These are phyloP conservation scores for Noctua janthe DNA, from an alignment of 2,888 invertebrate genomes.

Conservation along the genomic window DNA sequence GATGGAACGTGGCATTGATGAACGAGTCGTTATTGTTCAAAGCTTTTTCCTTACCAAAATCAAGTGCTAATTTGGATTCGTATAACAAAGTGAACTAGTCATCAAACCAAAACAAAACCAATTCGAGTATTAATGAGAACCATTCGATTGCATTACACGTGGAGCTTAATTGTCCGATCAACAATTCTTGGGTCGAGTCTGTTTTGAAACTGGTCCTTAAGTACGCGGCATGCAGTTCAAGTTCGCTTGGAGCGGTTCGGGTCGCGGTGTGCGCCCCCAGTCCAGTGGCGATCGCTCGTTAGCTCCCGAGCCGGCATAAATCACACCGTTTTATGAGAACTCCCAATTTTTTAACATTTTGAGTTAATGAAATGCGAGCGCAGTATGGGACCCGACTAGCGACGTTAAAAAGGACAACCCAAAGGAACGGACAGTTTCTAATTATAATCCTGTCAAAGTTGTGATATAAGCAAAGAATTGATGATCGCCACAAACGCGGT, in stretches of 20 bases:
- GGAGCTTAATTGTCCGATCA: slow-evolving; percentile 73
- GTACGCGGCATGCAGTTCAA: slow-evolving; percentile 44
- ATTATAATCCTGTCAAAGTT: slow-evolving; percentile 90
- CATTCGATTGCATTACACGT: slow-evolving; percentile 69
- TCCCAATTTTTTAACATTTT: slow-evolving; percentile 86
- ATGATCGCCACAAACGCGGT: slow-evolving; percentile 86
- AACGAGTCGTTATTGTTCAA: slow-evolving; percentile 40
- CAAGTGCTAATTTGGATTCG: slow-evolving; percentile 54
- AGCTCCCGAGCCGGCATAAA: slow-evolving; percentile 89
- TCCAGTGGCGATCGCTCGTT: slow-evolving; percentile 86
- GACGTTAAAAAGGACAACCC: slow-evolving; percentile 90
- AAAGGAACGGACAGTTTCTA: slow-evolving; percentile 89
- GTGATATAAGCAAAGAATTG: slow-evolving; percentile 88
- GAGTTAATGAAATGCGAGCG: slow-evolving; percentile 89
- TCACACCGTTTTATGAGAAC: slow-evolving; percentile 89
- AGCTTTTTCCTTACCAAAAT: slow-evolving; percentile 46
- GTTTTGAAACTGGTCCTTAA: slow-evolving; percentile 46
- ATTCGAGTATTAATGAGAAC: slow-evolving; percentile 62
- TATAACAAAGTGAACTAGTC: slow-evolving; percentile 55
- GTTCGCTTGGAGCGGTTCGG: slow-evolving; percentile 22
- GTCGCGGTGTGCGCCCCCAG: slow-evolving; percentile 67
- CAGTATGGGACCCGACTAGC: slow-evolving; percentile 89
- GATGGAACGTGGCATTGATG: slow-evolving; percentile 53
- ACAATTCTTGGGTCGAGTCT: slow-evolving; percentile 49
- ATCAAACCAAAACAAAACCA: slow-evolving; percentile 58